Conservation (phyloP, 2,113 vertebrate genomes). For the Sorex araneus region DNA sequence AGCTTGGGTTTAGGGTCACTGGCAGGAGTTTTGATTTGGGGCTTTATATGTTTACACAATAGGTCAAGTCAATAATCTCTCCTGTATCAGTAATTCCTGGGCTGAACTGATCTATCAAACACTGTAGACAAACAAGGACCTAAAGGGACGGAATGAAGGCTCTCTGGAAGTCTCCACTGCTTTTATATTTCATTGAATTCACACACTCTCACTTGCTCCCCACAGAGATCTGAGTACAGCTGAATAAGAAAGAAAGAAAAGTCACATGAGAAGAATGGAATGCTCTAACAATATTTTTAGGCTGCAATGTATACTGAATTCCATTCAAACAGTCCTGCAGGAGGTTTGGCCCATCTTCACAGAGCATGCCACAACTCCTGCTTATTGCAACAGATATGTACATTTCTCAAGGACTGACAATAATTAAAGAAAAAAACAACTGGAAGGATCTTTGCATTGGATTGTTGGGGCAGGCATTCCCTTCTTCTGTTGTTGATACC, state of each 20-base stretch:
- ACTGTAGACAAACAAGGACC: constrained; percentile 66
- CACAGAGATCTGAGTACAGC: constrained; percentile 75
- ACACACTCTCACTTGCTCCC: constrained; percentile 70
- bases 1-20: constrained; percentile 68
- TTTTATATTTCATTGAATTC: constrained; percentile 70
- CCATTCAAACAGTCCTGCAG: constrained; percentile 73
- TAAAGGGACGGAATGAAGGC: constrained; percentile 40
- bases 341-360: constrained; percentile 78
- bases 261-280: constrained; percentile 81
- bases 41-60: constrained; percentile 81
- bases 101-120: constrained; percentile 76
- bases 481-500: constrained; percentile 65
- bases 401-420: constrained; percentile 78
- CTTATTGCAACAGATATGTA: constrained; percentile 76
- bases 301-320: constrained; percentile 79
- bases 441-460: constrained; percentile 44
- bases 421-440: constrained; percentile 72
- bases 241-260: constrained; percentile 77
- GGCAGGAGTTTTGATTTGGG: constrained; percentile 71
- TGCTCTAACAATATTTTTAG: constrained; percentile 81
- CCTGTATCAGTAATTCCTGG: constrained; percentile 68
- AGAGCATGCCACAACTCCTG: constrained; percentile 71
- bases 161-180: constrained; percentile 48
- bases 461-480: constrained; percentile 59
- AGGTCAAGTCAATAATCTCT: constrained; percentile 76